Evolutionary conservation across 2,888 invertebrate species (phyloP).

Genomic region (Pheosia tremula): DNA sequence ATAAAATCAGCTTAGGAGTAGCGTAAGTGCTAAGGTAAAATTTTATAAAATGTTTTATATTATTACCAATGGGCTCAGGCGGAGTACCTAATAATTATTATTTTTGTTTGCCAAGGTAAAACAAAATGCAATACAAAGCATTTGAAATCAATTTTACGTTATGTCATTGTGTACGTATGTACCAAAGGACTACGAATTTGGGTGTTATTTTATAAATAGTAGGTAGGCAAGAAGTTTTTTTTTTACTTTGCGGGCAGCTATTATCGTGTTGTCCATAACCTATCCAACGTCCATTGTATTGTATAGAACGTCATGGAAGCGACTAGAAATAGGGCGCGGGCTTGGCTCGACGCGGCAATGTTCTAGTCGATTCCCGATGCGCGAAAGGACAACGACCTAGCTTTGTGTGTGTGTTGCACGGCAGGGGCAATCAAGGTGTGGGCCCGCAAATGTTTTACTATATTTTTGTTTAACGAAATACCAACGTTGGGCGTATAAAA

Average conservation of each 20-base stretch:
- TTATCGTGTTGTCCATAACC: slow-evolving; percentile 37
- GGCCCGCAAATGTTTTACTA: slow-evolving; percentile 10
- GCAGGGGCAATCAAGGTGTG: neutral
- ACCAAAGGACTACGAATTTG: no score
- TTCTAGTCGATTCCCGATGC: slow-evolving; percentile 32
- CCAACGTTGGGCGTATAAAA: no score
- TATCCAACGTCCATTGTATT: slow-evolving; percentile 17
- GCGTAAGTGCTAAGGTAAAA: no score
- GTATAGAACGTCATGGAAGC: slow-evolving; percentile 10
- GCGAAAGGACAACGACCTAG: neutral
- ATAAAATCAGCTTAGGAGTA: no score
- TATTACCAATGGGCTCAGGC: no score
- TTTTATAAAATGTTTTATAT: no score
- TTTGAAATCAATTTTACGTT: no score
- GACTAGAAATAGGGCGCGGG: neutral
- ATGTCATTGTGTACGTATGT: no score
- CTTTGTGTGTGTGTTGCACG: neutral
- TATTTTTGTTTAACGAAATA: neutral
- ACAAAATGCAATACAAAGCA: no score
- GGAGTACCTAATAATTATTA: no score
- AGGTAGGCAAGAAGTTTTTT: neutral
- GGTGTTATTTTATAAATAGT: no score
- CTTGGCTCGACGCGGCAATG: neutral
- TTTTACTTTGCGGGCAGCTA: neutral
- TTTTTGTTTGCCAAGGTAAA: no score